phyloP scores from a whole-genome alignment of 2,797 vertebrate species.

The Epinephelus malabaricus region DNA sequence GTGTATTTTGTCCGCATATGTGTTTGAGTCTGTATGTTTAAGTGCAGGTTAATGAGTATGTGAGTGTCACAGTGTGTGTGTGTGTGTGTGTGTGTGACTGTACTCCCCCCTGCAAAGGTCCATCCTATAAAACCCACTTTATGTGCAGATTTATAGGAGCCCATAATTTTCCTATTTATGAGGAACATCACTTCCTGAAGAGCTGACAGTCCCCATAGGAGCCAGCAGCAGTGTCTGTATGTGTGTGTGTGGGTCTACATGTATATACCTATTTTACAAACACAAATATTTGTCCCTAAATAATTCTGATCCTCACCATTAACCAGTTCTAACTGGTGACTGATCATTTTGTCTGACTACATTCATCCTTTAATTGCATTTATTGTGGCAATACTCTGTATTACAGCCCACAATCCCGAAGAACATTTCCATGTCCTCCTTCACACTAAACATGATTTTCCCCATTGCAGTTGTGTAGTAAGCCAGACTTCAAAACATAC shows the following conservation, averaged over 20 bases:
- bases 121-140: conserved; percentile 48
- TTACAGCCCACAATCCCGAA: no score
- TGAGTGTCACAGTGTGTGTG: background rate
- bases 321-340: background rate
- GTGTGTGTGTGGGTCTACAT: background rate
- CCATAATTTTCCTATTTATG: conserved; percentile 56
- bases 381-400: no score
- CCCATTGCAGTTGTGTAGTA: background rate
- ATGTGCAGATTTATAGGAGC: conserved; percentile 56
- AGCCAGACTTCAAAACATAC: background rate
- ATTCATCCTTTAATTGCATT: no score
- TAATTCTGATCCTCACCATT: background rate
- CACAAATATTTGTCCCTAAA: background rate
- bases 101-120: background rate
- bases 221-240: background rate
- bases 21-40: background rate
- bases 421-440: background rate
- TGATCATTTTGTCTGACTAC: no score
- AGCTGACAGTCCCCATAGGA: conserved; percentile 2
- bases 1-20: background rate
- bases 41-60: conserved; percentile 3
- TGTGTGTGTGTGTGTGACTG: conserved; percentile 11
- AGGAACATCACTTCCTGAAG: conserved; percentile 37
- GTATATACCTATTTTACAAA: background rate
- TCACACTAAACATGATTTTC: background rate